Percentiles rank a stretch among this genome's conserved stretches.
phyloP scores from a whole-genome alignment of 2,888 invertebrate genomes.

The Caenorhabditis wallacei region DNA sequence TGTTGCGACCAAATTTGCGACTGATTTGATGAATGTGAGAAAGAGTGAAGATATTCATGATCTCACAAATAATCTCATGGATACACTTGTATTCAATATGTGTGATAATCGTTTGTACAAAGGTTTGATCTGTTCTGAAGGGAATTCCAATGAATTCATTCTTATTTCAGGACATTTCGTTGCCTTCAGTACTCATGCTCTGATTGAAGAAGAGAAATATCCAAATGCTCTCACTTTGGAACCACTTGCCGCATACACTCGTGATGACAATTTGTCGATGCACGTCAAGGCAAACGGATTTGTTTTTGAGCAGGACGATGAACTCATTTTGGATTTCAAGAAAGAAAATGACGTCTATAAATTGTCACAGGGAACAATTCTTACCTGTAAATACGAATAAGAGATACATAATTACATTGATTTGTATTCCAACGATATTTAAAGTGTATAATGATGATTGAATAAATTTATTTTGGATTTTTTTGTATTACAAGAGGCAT shows the following conservation, averaged over 20 bases:
- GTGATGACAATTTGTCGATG: constrained; percentile 35
- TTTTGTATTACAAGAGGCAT: no score
- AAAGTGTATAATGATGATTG: not conserved
- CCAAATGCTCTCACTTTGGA: constrained; percentile 17
- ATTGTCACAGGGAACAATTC: constrained; percentile 39
- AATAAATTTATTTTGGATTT: constrained; percentile 5
- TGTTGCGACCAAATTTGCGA: constrained; percentile 30
- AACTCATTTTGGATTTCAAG: constrained; percentile 52
- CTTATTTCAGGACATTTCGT: constrained; percentile 16
- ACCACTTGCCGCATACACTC: constrained; percentile 19
- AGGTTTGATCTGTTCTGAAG: constrained; percentile 16
- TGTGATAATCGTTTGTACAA: constrained; percentile 26
- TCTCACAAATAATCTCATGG: constrained; percentile 31
- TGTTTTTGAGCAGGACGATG: constrained; percentile 38
- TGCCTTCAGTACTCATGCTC: constrained; percentile 24
- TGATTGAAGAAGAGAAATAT: constrained; percentile 36
- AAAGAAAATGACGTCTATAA: constrained; percentile 37
- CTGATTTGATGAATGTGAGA: constrained; percentile 29
- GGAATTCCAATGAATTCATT: not conserved
- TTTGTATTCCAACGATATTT: not conserved
- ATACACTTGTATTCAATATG: constrained; percentile 16
- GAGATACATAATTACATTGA: not conserved
- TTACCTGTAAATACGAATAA: constrained; percentile 33
- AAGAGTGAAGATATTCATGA: constrained; percentile 33
- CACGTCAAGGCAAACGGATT: constrained; percentile 30